These are phyloP conservation scores for Cyclopterus lumpus DNA, from an alignment of 2,797 vertebrate genomes.

Conservation along the genomic window DNA sequence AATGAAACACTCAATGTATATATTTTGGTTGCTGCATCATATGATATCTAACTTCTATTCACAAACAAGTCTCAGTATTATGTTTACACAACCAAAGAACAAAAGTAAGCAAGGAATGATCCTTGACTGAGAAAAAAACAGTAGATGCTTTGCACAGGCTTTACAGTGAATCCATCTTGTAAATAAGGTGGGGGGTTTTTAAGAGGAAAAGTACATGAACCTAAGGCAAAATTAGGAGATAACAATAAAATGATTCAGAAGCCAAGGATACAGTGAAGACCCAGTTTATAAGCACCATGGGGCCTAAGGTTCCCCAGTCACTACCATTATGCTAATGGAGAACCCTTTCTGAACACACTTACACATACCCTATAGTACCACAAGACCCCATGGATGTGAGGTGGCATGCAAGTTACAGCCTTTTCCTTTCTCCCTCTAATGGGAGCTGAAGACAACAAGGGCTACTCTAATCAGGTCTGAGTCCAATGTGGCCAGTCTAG, in stretches of 20 bases:
- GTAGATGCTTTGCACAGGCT: conserved; percentile 3
- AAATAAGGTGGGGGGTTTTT: conserved; percentile 31
- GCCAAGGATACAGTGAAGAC: conserved; percentile 56
- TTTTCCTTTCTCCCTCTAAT: conserved; percentile 67
- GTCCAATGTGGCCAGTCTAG: conserved; percentile 70
- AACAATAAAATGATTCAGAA: conserved; percentile 52
- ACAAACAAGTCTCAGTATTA: neutral
- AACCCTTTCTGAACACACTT: conserved; percentile 59
- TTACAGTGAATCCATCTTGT: conserved; percentile 6
- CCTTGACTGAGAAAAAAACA: conserved; percentile 3
- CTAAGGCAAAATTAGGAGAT: conserved; percentile 59
- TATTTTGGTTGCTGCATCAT: neutral
- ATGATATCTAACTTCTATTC: neutral
- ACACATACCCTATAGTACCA: conserved; percentile 69
- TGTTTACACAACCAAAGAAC: neutral
- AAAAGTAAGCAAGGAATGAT: neutral
- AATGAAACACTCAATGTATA: conserved; percentile 2
- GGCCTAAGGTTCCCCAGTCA: conserved; percentile 71
- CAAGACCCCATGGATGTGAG: conserved; percentile 70
- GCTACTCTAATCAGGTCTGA: conserved; percentile 83
- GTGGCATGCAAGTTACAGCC: conserved; percentile 70
- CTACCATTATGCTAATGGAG: conserved; percentile 78
- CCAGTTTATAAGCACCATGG: conserved; percentile 66
- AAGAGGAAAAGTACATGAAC: conserved; percentile 37
- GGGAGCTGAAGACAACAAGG: conserved; percentile 74